phyloP scores from a whole-genome alignment of 2,797 vertebrate genomes.

The Hippocampus kuda region DNA sequence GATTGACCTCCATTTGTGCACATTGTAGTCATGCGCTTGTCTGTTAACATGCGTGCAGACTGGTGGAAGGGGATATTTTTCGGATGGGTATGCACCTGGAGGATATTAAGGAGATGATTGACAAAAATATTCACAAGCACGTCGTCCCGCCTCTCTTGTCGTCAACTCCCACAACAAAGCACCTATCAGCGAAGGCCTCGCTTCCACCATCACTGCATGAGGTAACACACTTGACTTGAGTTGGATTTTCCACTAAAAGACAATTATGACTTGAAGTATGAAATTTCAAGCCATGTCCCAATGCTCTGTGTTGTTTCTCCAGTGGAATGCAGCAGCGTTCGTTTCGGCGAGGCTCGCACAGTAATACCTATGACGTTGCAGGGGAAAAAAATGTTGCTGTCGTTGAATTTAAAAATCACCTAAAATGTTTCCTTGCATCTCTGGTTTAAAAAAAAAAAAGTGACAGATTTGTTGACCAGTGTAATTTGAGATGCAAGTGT shows the following conservation, averaged over 20 bases:
- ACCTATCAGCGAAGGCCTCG: constrained; percentile 19
- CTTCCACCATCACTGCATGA: constrained; percentile 50
- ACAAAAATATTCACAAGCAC: constrained; percentile 55
- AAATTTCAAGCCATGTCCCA: too few species aligned
- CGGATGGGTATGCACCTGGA: constrained; percentile 78
- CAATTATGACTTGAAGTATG: background rate
- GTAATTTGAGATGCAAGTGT: too few species aligned
- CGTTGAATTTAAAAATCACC: too few species aligned
- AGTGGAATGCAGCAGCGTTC: too few species aligned
- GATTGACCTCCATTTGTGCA: background rate
- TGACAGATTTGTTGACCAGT: too few species aligned
- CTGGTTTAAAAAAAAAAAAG: too few species aligned
- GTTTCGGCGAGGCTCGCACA: too few species aligned
- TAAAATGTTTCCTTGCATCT: too few species aligned
- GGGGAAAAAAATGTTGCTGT: too few species aligned
- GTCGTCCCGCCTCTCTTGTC: constrained; percentile 44
- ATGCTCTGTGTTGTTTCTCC: too few species aligned
- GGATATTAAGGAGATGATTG: constrained; percentile 74
- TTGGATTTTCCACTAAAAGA: background rate
- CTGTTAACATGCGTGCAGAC: constrained; percentile 53
- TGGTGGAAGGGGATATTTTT: constrained; percentile 81
- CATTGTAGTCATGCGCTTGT: background rate
- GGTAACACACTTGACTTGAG: constrained; percentile 49
- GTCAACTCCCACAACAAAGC: constrained; percentile 41
- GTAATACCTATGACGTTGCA: too few species aligned